These are phyloP conservation scores for Gasteruption jaculator DNA, from an alignment of 2,888 invertebrate genomes.

Conservation along the genomic window DNA sequence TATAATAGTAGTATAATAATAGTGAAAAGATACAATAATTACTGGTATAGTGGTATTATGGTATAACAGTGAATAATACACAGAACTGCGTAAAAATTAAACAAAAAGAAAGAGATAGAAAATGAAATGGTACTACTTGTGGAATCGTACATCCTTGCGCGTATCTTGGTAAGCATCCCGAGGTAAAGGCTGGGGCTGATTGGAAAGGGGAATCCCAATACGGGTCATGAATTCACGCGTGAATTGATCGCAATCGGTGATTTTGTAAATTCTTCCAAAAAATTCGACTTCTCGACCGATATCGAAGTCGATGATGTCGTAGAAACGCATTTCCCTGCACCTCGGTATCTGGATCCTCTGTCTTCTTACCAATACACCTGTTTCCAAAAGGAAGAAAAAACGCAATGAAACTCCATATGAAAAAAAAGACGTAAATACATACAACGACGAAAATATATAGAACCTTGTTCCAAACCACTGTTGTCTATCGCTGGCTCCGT, in stretches of 20 bases:
- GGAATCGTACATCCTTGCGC: conserved; percentile 36
- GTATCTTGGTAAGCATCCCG: conserved; percentile 46
- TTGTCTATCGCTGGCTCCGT: conserved; percentile 76
- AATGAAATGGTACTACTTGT: too few species aligned
- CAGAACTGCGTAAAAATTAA: too few species aligned
- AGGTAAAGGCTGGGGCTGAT: conserved; percentile 60
- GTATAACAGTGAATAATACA: too few species aligned
- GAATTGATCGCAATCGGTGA: conserved; percentile 82
- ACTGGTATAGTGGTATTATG: too few species aligned
- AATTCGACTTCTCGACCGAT: conserved; percentile 76
- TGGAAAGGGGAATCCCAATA: conserved; percentile 78
- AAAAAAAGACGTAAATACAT: not conserved
- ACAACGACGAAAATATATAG: conserved; percentile 14
- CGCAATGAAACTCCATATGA: not conserved
- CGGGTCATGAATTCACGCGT: conserved; percentile 80
- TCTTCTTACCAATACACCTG: conserved; percentile 75
- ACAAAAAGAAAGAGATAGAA: too few species aligned
- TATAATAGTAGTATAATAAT: too few species aligned
- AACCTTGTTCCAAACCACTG: conserved; percentile 83
- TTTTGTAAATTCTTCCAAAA: conserved; percentile 76
- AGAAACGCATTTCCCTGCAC: too few species aligned
- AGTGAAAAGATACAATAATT: too few species aligned
- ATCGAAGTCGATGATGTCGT: conserved; percentile 83
- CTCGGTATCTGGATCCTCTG: too few species aligned
- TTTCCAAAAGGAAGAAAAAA: conserved; percentile 4